These are phyloP conservation scores for Eupithecia centaureata DNA, from an alignment of 2,888 invertebrate genomes.

Conservation along the genomic window DNA sequence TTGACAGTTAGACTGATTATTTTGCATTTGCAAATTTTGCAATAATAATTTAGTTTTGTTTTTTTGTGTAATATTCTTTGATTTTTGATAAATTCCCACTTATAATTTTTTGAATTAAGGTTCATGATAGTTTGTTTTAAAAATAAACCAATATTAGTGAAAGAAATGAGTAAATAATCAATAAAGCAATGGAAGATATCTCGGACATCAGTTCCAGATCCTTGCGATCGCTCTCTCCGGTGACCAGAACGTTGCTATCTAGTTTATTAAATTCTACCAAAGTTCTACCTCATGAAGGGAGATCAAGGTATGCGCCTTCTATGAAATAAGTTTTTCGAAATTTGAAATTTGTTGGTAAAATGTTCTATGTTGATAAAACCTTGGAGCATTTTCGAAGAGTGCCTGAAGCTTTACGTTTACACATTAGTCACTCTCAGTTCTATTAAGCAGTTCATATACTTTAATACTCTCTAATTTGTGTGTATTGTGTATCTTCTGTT, in stretches of 20 bases:
- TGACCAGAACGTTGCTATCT: conserved; percentile 82
- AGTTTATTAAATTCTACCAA: conserved; percentile 86
- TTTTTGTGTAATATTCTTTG: neutral
- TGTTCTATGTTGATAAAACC: neutral
- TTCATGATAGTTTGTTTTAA: too few relatives aligned
- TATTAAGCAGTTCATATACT: neutral
- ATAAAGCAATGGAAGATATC: conserved; percentile 52
- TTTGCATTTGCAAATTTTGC: too few relatives aligned
- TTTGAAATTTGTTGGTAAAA: neutral
- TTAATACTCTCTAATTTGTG: too few relatives aligned
- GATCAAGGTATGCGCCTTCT: conserved; percentile 55
- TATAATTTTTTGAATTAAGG: neutral
- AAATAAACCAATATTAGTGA: neutral
- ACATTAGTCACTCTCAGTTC: neutral
- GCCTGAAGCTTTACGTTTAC: neutral
- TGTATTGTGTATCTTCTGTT: too few relatives aligned
- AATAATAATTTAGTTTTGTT: too few relatives aligned
- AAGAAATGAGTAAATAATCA: neutral
- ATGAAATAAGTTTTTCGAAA: neutral
- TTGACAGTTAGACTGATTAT: too few relatives aligned
- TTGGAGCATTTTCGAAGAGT: neutral
- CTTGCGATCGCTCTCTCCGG: conserved; percentile 69
- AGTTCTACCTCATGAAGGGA: conserved; percentile 84
- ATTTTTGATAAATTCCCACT: neutral
- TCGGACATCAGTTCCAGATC: conserved; percentile 65